Base-by-base conservation (phyloP, 2,113 vertebrate species). In the Gymnarchus niloticus region DNA sequence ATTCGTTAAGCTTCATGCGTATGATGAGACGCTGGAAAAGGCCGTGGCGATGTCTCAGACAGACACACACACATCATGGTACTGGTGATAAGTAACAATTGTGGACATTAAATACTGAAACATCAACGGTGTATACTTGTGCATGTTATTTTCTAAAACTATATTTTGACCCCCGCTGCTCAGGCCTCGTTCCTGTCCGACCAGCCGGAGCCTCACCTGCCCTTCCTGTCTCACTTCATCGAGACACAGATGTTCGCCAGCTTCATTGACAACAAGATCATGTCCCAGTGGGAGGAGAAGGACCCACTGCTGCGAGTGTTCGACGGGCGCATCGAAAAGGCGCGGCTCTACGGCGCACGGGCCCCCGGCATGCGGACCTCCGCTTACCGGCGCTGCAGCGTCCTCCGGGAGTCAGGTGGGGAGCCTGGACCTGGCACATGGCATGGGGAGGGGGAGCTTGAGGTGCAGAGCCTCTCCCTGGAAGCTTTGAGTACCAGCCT, bases 161-260 rank as follows among this genome's bases (percentile, higher is more conserved):
- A 3, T n/a, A 5, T 81, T 28, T 19, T 33, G 19, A 41, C 44
- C 48, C 33, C 59, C 9, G 46, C 46, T 37, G 14, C 37, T 33
- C 84, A 99, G 98, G 97, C 97, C 87, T 99, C 98, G 65, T 99
- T 99, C 91, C 96, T 99, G 87, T 98, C 96, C 3, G 96, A 96
- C 91, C 98, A 99, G 89, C 97, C 98, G 0, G 95, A 95, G 73
- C 93, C 95, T 83, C 97, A 96, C 89, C 93, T 98, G 89, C 96
- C 95, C 77, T 99, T 99, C 91, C 95, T 99, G 87, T 99, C 98
- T 6, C 96, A 95, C 89, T 99, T 99, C 93, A 96, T 99, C 76
- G 98, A 99, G 93, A 99, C 98, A 1, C 96, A 98, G 94, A 99
- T 99, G 97, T 99, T 99, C 92, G 97, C 97, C 85, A 96, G 96